These are phyloP conservation scores for Drosophila setosimentum DNA, from an alignment of 2,888 invertebrate genomes.

Conservation along the genomic window DNA sequence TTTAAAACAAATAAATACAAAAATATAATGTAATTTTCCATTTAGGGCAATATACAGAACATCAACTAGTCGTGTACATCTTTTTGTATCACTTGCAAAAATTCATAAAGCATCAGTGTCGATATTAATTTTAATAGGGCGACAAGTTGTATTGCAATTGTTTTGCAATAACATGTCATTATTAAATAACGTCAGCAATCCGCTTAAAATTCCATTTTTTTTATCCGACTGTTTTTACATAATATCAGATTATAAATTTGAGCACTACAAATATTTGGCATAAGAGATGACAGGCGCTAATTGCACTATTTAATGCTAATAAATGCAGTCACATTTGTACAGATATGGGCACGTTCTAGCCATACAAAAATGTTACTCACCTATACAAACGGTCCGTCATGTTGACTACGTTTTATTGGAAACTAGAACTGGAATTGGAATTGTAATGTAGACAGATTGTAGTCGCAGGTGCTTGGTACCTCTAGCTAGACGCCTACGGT, in stretches of 20 bases:
- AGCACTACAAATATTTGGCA: constrained; percentile 4
- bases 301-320: background rate
- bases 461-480: constrained; percentile 45
- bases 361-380: constrained; percentile 41
- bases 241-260: background rate
- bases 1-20: background rate
- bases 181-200: constrained; percentile 1
- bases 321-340: background rate
- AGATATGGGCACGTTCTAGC: background rate
- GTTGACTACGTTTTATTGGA: constrained; percentile 7
- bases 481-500: constrained; percentile 27
- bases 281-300: background rate
- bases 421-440: constrained; percentile 15
- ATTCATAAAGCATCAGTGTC: background rate
- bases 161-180: background rate
- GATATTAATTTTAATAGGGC: background rate
- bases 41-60: background rate
- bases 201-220: background rate
- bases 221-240: background rate
- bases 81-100: background rate
- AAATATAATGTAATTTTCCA: background rate
- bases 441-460: constrained; percentile 28
- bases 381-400: constrained; percentile 76
- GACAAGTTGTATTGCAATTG: background rate
- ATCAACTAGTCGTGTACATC: background rate